phyloP scores from a whole-genome alignment of 2,113 vertebrate species.

The Petrocephalus zakoni region DNA sequence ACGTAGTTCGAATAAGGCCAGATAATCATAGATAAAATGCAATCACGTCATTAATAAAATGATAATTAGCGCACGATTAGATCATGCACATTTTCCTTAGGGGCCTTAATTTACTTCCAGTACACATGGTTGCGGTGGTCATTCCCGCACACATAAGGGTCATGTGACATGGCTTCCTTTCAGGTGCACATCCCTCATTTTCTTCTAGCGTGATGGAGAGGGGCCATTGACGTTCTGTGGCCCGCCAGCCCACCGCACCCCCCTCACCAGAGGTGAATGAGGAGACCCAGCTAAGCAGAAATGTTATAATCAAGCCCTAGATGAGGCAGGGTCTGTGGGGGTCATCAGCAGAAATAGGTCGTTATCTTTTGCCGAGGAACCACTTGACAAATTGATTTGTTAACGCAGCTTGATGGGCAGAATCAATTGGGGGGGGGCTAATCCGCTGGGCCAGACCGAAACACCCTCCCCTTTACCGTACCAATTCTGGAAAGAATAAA shows the following conservation, averaged over 20 bases:
- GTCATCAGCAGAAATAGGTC: slow-evolving; percentile 65
- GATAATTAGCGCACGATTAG: background rate
- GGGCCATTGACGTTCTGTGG: background rate
- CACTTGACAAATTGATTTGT: slow-evolving; percentile 73
- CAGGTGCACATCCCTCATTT: background rate
- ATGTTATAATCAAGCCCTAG: slow-evolving; percentile 66
- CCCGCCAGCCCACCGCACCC: background rate
- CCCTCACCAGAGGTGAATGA: slow-evolving; percentile 37
- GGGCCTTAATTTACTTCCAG: background rate
- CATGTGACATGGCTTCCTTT: background rate
- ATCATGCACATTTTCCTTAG: background rate
- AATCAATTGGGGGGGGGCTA: slow-evolving; percentile 64
- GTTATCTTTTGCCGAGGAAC: slow-evolving; percentile 66
- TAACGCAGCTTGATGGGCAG: slow-evolving; percentile 70
- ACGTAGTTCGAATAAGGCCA: background rate
- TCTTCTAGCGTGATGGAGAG: background rate
- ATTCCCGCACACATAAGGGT: background rate
- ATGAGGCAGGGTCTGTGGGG: slow-evolving; percentile 49
- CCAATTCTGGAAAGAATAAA: background rate
- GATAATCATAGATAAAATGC: background rate
- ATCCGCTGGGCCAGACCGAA: slow-evolving; percentile 37
- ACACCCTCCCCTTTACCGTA: background rate
- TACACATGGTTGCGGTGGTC: background rate
- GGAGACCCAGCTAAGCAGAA: slow-evolving; percentile 55
- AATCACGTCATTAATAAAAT: background rate